Conservation (phyloP, 37 sponge, comb jelly and placozoan genomes). For the Dysidea cf. avara region DNA sequence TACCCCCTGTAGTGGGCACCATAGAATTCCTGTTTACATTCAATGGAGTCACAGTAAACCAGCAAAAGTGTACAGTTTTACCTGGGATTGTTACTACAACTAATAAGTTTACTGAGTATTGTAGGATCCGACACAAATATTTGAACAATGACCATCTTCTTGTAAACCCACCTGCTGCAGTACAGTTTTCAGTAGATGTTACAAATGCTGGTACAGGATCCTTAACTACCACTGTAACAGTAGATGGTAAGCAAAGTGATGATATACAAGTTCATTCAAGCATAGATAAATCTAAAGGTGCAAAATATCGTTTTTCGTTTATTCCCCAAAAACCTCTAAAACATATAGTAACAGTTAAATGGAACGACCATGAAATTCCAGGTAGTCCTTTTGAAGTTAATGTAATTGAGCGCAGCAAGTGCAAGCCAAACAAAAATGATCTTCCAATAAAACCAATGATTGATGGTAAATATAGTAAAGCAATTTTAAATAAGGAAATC, state of each 20-base stretch:
- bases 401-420: conserved; percentile 56
- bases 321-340: conserved; percentile 47
- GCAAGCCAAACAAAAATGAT: conserved; percentile 38
- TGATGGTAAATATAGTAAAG: conserved; percentile 44
- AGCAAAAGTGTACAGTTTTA: conserved; percentile 35
- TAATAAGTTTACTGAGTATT: too few relatives aligned
- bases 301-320: conserved; percentile 28
- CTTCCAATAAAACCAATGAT: not conserved
- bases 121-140: too few relatives aligned
- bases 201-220: conserved; percentile 69
- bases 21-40: conserved; percentile 31
- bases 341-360: conserved; percentile 41
- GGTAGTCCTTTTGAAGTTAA: conserved; percentile 74
- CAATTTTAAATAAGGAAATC: conserved; percentile 21
- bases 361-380: conserved; percentile 40
- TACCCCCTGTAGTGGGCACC: too few relatives aligned
- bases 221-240: conserved; percentile 38
- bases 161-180: too few relatives aligned
- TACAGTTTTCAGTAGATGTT: conserved; percentile 64
- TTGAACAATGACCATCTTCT: too few relatives aligned
- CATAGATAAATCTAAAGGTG: conserved; percentile 24
- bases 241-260: conserved; percentile 45
- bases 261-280: conserved; percentile 32
- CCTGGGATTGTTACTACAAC: conserved; percentile 31
- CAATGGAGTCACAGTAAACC: conserved; percentile 36